These are phyloP conservation scores for Greenwoodochromis staneri DNA, from an alignment of 2,113 vertebrate genomes.

Conservation along the genomic window DNA sequence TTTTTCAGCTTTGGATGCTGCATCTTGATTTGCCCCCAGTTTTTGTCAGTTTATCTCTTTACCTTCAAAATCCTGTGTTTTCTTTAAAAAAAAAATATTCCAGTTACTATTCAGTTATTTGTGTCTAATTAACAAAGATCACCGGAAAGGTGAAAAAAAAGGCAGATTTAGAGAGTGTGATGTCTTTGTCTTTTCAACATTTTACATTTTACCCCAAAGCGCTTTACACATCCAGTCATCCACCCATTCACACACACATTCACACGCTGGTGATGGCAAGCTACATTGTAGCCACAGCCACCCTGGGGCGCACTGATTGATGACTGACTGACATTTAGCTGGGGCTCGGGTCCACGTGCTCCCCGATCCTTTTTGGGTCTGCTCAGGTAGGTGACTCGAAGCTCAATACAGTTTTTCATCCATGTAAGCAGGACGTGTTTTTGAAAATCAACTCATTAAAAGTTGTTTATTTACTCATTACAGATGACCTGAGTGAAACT, in stretches of 20 bases:
- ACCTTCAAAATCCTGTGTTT: neutral
- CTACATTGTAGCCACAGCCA: neutral
- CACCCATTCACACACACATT: neutral
- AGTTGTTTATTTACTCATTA: neutral
- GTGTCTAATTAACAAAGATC: neutral
- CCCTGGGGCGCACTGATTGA: neutral
- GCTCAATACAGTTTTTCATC: neutral
- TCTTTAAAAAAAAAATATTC: neutral
- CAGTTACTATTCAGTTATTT: fast-evolving
- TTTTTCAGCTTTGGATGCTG: neutral
- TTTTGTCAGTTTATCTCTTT: neutral
- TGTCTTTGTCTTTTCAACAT: neutral
- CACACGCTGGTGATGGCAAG: neutral
- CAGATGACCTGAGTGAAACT: neutral
- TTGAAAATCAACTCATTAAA: fast-evolving
- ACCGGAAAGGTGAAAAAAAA: fast-evolving
- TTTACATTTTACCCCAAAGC: neutral
- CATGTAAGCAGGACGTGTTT: neutral
- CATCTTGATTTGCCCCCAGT: neutral
- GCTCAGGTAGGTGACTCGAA: neutral
- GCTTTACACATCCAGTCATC: fast-evolving
- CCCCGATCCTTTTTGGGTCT: neutral
- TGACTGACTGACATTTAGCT: neutral
- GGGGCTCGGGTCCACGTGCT: neutral
- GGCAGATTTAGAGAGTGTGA: neutral